Evolutionary conservation across 2,113 vertebrate genomes (phyloP), one percentile per base, ranked within the genome.

Genomic region (Lasiurus borealis): DNA sequence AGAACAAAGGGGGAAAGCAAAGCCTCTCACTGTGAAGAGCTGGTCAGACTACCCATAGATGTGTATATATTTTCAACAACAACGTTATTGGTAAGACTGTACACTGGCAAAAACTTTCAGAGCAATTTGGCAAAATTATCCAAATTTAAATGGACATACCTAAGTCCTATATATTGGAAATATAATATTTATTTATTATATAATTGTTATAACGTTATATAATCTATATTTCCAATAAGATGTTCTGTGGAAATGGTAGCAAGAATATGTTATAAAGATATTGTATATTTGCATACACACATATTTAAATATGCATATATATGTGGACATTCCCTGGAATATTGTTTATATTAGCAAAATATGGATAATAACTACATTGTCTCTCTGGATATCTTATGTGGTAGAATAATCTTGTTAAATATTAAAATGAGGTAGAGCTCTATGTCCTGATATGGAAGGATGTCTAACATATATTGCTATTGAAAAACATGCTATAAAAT

Each of bases 161-260:
- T 89, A 29, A 89, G 12, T 93, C 29, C 40, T 93, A 10, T 59
- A 64, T 81, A n/a, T 81, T 81, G 54, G 9, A 80, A 81, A 52
- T 72, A 78, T 77, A 59, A 23, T 80, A 68, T 68, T 80, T 90
- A 40, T 31, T 68, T 52, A 50, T 54, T 68, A 46, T 77, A 9
- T 44, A 80, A 71, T 76, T 54, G 34, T 69, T 77, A 50, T 64
- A 86, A 18, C 54, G 25, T 46, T 72, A 71, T 52, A 68, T 31
- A 21, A 57, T 29, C 44, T 19, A 50, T 72, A 84, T 91, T 91
- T 84, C 44, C 25, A 85, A 75, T 81, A 85, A 62, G 27, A 57
- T 71, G 82, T 89, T 83, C 16, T 95, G 0, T 96, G 93, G 77
- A 94, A 93, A 81, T 93, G 13, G 34, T 77, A 96, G 40, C 85